Percentiles rank a stretch among this genome's conserved stretches.
Conservation (phyloP, 2,113 vertebrate genomes). For the Helogale parvula region DNA sequence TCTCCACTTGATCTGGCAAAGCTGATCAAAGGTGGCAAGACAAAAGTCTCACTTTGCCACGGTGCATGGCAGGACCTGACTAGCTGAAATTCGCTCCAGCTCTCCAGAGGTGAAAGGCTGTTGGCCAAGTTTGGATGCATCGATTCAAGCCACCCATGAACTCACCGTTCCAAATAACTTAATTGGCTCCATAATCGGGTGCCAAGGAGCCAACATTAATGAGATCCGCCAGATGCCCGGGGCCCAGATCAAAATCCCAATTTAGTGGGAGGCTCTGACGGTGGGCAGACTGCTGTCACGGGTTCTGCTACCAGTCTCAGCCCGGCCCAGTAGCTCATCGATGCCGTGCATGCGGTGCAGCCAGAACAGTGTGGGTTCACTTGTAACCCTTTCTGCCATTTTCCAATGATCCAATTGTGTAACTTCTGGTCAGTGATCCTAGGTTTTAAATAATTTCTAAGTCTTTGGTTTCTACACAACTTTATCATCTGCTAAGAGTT, state of each 20-base stretch:
- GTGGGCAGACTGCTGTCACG: conserved; percentile 97
- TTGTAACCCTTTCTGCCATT: conserved; percentile 86
- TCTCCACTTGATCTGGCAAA: conserved; percentile 94
- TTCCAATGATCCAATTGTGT: conserved; percentile 91
- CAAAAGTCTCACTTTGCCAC: conserved; percentile 97
- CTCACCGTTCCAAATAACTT: conserved; percentile 99
- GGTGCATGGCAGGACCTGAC: conserved; percentile 96
- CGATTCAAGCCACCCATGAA: conserved; percentile 92
- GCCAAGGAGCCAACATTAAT: conserved; percentile 98
- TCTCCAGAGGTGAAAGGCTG: conserved; percentile 89
- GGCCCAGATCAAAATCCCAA: conserved; percentile 99
- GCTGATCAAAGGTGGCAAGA: conserved; percentile 98
- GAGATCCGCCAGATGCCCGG: conserved; percentile 99
- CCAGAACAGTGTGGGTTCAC: conserved; percentile 90
- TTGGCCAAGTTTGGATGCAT: conserved; percentile 90
- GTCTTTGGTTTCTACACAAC: conserved; percentile 89
- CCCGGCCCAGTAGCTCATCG: conserved; percentile 99
- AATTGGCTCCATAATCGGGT: conserved; percentile 98
- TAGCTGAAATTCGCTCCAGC: conserved; percentile 89
- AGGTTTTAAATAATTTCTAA: conserved; percentile 92
- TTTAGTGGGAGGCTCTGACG: conserved; percentile 95
- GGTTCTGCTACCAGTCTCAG: conserved; percentile 97
- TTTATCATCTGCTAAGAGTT: conserved; percentile 83
- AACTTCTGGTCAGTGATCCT: conserved; percentile 91
- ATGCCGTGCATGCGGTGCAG: conserved; percentile 96